phyloP scores from a whole-genome alignment of 1,140 invertebrate genomes.

The Leptestheria dahalacensis region DNA sequence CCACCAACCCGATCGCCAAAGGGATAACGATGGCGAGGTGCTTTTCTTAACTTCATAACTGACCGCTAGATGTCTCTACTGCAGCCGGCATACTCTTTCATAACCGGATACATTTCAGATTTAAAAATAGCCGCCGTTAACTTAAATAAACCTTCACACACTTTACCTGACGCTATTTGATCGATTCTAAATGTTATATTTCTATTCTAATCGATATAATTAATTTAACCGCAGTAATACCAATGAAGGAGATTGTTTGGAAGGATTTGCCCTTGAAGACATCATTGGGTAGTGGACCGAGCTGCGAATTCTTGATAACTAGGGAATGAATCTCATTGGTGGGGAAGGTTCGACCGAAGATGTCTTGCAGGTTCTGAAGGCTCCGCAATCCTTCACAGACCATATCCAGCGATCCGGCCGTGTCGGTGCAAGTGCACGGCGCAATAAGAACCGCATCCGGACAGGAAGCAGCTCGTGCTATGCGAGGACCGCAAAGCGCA shows the following conservation, averaged over 20 bases:
- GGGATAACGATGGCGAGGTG: too few species aligned
- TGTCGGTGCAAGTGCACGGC: conserved; percentile 1
- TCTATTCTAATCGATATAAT: too few species aligned
- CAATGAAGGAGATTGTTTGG: not conserved
- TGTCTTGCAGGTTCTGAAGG: conserved; percentile 8
- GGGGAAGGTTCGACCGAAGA: conserved; percentile 6
- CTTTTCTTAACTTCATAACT: too few species aligned
- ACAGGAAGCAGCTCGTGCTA: conserved; percentile 1
- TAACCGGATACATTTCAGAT: too few species aligned
- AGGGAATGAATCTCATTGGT: conserved; percentile 13
- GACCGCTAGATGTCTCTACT: too few species aligned
- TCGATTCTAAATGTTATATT: too few species aligned
- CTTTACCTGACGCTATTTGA: too few species aligned
- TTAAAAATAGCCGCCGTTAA: too few species aligned
- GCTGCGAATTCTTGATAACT: not conserved
- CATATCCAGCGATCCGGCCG: not conserved
- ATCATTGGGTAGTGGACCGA: conserved; percentile 11
- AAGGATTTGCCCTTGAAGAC: conserved; percentile 14
- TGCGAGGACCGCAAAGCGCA: not conserved
- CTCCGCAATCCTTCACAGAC: conserved; percentile 7
- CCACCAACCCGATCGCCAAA: too few species aligned
- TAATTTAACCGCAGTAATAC: too few species aligned
- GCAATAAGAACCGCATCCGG: conserved; percentile 8
- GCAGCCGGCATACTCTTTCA: too few species aligned
- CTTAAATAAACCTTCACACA: too few species aligned